Evolutionary conservation across 2,888 invertebrate species (phyloP), one percentile per base, ranked within the genome.

Genomic region (Ophion slaviceki): DNA sequence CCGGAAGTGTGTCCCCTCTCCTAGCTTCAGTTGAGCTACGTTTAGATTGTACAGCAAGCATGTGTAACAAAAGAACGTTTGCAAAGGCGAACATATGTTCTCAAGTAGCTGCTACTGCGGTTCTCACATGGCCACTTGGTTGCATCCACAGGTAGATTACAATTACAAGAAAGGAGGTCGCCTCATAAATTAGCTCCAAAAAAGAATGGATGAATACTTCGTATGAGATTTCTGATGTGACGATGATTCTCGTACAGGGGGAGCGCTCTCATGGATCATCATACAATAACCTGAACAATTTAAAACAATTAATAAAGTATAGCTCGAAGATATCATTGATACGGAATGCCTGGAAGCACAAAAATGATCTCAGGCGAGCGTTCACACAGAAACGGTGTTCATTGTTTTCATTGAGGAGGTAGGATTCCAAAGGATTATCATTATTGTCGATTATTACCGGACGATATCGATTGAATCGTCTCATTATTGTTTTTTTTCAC

Each of bases 91-190:
- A 66, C 28, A 57, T 45, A 36, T 76, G 32, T 40, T 57, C 40
- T 53, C 32, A 24, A 75, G 36, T 24, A 47, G 36, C 66, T 36
- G 24, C 24, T 53, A 53, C 64, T 57, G 36, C 57, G 11, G 32
- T 57, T 77, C 57, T 67, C 67, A 67, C 66, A 67, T 77, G 36
- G 66, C 40, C 14, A 59, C 17, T 57, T 59, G n/a, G 59, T 68
- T 47, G 28, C 68, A 66, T 8, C 40, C 67, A 66, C 66, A 57
- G 20, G 57, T 76, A 53, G 20, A 57, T 57, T 45, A 40, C 24
- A 68, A 77, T 59, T 66, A 53, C 10, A 28, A 59, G 64, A 64
- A 75, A 75, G 6, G 11, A 47, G 47, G n/a, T 5, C 75, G 61
- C 28, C 32, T 10, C 75, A 64, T 47, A 10, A 32, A 75, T 8